Evolutionary conservation across 2,113 vertebrate genomes (phyloP).

Genomic region (Marmota monax): DNA sequence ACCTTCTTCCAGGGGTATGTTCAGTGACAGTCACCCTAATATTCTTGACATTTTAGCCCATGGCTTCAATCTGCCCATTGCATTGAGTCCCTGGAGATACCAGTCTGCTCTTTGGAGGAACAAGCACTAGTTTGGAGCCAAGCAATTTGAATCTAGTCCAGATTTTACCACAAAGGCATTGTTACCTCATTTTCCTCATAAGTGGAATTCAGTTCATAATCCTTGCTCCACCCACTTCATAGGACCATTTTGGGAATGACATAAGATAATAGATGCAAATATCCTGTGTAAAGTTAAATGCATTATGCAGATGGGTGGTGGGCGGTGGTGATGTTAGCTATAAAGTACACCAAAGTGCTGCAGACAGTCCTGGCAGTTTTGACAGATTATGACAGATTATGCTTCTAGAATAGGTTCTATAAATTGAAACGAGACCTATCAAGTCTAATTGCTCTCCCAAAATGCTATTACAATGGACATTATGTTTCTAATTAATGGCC

Average conservation of each 20-base stretch:
- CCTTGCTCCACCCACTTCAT: not conserved
- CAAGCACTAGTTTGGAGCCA: not conserved
- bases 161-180: not conserved
- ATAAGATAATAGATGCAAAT: conserved; percentile 22
- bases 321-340: not conserved
- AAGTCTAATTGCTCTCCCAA: conserved; percentile 48
- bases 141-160: not conserved
- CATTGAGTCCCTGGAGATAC: not conserved
- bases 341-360: not conserved
- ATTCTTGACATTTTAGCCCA: not conserved
- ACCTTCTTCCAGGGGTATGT: not conserved
- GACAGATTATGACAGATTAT: conserved; percentile 31
- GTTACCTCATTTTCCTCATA: not conserved
- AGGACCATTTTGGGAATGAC: conserved; percentile 12
- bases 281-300: conserved; percentile 48
- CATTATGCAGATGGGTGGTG: conserved; percentile 35
- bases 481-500: conserved; percentile 7
- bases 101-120: not conserved
- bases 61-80: not conserved
- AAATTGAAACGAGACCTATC: conserved; percentile 36
- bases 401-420: conserved; percentile 55
- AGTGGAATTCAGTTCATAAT: conserved; percentile 13
- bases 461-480: conserved; percentile 23
- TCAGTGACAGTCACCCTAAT: not conserved
- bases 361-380: conserved; percentile 49